phyloP scores from a whole-genome alignment of 2,888 invertebrate genomes.

The Unio pictorum region DNA sequence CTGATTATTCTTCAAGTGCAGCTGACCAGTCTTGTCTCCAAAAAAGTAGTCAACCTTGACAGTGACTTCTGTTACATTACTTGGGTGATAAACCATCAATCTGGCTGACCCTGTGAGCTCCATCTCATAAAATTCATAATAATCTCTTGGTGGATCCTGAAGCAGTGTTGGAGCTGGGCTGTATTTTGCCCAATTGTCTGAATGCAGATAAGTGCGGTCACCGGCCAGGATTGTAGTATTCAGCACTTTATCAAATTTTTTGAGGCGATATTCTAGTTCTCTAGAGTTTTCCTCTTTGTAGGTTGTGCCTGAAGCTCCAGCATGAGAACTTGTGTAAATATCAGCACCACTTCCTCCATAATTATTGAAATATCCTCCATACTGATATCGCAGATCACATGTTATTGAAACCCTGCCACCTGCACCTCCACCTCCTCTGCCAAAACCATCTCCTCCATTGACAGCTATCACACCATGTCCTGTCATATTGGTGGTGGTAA shows the following conservation, averaged over 20 bases:
- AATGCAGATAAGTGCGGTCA: slow-evolving; percentile 51
- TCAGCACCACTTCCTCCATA: slow-evolving; percentile 51
- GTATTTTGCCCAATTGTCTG: slow-evolving; percentile 41
- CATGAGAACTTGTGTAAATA: slow-evolving; percentile 23
- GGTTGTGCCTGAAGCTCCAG: slow-evolving; percentile 59
- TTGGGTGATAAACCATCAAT: slow-evolving; percentile 46
- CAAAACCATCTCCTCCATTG: slow-evolving; percentile 46
- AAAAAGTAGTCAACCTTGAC: slow-evolving; percentile 50
- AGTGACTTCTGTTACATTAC: slow-evolving; percentile 26
- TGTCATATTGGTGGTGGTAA: slow-evolving; percentile 50
- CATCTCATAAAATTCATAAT: slow-evolving; percentile 55
- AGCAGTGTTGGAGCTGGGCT: slow-evolving; percentile 50
- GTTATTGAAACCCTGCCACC: slow-evolving; percentile 55
- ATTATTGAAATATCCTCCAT: slow-evolving; percentile 54
- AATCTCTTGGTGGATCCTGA: slow-evolving; percentile 36
- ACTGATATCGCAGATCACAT: slow-evolving; percentile 51
- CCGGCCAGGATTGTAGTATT: slow-evolving; percentile 55
- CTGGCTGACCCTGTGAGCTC: slow-evolving; percentile 51
- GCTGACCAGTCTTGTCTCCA: slow-evolving; percentile 54
- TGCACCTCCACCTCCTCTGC: slow-evolving; percentile 53
- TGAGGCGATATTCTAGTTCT: slow-evolving; percentile 49
- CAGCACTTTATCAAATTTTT: slow-evolving; percentile 51
- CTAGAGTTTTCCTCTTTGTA: slow-evolving; percentile 54
- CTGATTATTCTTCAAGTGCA: slow-evolving; percentile 48
- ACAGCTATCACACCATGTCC: slow-evolving; percentile 57